Conservation (phyloP, 2,888 invertebrate genomes). For the Apamea epomidion region DNA sequence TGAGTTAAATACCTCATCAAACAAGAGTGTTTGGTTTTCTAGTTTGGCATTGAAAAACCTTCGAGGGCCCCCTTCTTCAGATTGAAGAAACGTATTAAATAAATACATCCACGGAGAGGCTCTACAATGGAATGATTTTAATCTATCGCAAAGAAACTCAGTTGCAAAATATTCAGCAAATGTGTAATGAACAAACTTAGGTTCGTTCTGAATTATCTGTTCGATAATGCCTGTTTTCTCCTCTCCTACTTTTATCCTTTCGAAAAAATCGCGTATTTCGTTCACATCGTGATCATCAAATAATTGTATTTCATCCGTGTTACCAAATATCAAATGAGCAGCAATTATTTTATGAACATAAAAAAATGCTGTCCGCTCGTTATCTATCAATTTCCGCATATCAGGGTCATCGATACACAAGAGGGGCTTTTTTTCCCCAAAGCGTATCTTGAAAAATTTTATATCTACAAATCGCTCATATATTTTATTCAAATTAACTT, state of each 20-base stretch:
- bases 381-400: constrained; percentile 44
- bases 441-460: constrained; percentile 58
- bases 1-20: constrained; percentile 4
- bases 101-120: constrained; percentile 38
- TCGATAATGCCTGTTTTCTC: constrained; percentile 59
- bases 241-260: constrained; percentile 41
- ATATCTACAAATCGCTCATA: constrained; percentile 51
- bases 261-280: constrained; percentile 25
- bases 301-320: constrained; percentile 15
- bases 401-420: constrained; percentile 50
- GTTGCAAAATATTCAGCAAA: constrained; percentile 61
- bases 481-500: constrained; percentile 33
- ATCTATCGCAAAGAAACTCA: constrained; percentile 47
- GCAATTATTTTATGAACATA: constrained; percentile 46
- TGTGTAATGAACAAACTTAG: constrained; percentile 57
- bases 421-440: constrained; percentile 57
- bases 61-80: constrained; percentile 22
- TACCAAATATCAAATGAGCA: constrained; percentile 42
- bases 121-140: constrained; percentile 23
- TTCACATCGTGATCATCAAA: constrained; percentile 27
- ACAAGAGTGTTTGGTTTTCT: constrained; percentile 22
- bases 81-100: constrained; percentile 29
- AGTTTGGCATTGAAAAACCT: constrained; percentile 45
- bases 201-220: constrained; percentile 37
- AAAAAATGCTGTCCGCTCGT: constrained; percentile 33